Evolutionary conservation across 2,113 vertebrate species (phyloP).

Genomic region (Thalassoma bifasciatum): DNA sequence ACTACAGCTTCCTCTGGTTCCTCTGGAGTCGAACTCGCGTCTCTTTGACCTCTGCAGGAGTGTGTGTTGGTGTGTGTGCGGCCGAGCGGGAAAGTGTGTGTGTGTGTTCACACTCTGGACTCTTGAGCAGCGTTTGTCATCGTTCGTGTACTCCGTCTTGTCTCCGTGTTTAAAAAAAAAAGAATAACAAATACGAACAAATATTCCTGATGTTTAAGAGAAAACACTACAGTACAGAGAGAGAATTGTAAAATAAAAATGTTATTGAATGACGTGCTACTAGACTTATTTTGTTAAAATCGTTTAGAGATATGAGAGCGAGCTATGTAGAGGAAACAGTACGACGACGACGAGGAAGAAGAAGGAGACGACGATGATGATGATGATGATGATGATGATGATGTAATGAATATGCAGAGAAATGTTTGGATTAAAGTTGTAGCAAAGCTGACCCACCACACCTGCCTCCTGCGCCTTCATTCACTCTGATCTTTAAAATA

Average conservation of each 20-base stretch:
- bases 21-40: neutral
- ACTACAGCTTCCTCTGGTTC: neutral
- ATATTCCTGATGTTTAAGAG: slow-evolving; percentile 76
- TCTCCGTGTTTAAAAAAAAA: slow-evolving; percentile 70
- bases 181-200: slow-evolving; percentile 67
- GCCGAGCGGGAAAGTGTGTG: neutral
- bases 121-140: slow-evolving; percentile 57
- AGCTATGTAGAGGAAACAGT: slow-evolving; percentile 53
- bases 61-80: slow-evolving; percentile 26
- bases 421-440: slow-evolving; percentile 82
- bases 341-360: too few relatives aligned
- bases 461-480: slow-evolving; percentile 24
- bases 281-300: slow-evolving; percentile 82
- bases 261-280: slow-evolving; percentile 73
- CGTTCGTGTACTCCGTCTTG: slow-evolving; percentile 69
- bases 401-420: slow-evolving; percentile 68
- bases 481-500: too few relatives aligned
- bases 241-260: slow-evolving; percentile 73
- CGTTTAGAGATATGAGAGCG: slow-evolving; percentile 70
- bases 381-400: slow-evolving; percentile 27
- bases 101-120: slow-evolving; percentile 55
- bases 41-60: neutral
- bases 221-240: slow-evolving; percentile 82
- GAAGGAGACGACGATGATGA: too few relatives aligned
- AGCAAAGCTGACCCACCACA: slow-evolving; percentile 81